A percentile compares a stretch with the other conserved stretches of the same genome.
Conservation (phyloP, 2,797 vertebrate species). For the Sciaenops ocellatus region DNA sequence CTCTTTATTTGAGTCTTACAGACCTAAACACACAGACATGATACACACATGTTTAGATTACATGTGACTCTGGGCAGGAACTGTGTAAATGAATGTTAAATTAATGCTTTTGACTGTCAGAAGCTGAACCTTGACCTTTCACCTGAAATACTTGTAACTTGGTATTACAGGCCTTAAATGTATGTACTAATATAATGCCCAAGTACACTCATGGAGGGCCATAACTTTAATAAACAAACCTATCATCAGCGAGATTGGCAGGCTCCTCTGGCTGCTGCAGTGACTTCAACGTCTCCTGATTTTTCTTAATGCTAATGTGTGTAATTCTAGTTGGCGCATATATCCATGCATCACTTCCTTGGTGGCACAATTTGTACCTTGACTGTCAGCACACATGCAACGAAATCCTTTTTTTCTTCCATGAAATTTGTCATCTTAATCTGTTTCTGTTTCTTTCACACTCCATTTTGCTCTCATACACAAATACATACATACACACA, state of each 20-base stretch:
- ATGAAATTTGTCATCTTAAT: constrained; percentile 57
- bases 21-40: too few relatives aligned
- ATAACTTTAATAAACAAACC: neutral
- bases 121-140: too few relatives aligned
- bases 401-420: constrained; percentile 39
- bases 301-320: constrained; percentile 28
- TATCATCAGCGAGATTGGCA: neutral
- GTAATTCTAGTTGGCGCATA: constrained; percentile 43
- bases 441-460: constrained; percentile 17
- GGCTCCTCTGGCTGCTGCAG: neutral
- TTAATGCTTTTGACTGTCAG: too few relatives aligned
- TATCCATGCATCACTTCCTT: constrained; percentile 34
- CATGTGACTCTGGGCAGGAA: too few relatives aligned
- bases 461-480: constrained; percentile 2
- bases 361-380: constrained; percentile 40
- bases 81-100: too few relatives aligned
- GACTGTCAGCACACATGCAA: constrained; percentile 49
- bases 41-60: neutral
- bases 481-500: constrained; percentile 14
- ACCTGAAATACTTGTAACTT: too few relatives aligned
- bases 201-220: neutral
- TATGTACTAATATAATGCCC: too few relatives aligned
- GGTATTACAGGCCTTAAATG: too few relatives aligned
- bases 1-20: neutral
- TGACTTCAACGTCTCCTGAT: neutral